Evolutionary conservation across 2,888 invertebrate genomes (phyloP).

Genomic region (Acanthoscelides obtectus): DNA sequence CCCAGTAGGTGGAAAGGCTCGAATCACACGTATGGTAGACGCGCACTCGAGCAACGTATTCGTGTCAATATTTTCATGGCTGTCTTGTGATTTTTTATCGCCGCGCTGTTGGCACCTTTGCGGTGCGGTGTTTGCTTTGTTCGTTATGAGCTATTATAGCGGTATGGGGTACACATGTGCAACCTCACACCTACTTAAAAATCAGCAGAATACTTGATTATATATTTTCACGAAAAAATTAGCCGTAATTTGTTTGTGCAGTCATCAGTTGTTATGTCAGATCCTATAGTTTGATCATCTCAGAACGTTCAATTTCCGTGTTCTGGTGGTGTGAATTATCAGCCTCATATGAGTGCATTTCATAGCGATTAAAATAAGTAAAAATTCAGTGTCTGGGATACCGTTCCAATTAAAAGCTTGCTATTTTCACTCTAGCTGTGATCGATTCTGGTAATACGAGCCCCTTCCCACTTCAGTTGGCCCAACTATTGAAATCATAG

Average conservation of each 20-base stretch:
- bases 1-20: background rate
- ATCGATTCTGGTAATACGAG: too few species aligned
- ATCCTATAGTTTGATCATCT: too few species aligned
- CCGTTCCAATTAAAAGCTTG: too few species aligned
- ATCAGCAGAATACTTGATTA: background rate
- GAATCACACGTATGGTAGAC: background rate
- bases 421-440: too few species aligned
- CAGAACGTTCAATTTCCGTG: too few species aligned
- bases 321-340: too few species aligned
- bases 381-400: too few species aligned
- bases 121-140: background rate
- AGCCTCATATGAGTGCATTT: too few species aligned
- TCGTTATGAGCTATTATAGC: background rate
- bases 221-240: background rate
- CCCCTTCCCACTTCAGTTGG: too few species aligned
- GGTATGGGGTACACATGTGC: background rate
- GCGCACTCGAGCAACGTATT: background rate
- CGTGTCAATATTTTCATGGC: background rate
- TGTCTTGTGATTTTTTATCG: background rate
- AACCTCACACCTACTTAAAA: background rate
- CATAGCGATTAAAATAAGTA: too few species aligned
- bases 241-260: background rate
- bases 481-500: too few species aligned
- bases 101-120: background rate
- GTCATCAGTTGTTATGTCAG: too few species aligned